Conservation (phyloP, 2,797 vertebrate genomes). For the Trichosurus vulpecula region DNA sequence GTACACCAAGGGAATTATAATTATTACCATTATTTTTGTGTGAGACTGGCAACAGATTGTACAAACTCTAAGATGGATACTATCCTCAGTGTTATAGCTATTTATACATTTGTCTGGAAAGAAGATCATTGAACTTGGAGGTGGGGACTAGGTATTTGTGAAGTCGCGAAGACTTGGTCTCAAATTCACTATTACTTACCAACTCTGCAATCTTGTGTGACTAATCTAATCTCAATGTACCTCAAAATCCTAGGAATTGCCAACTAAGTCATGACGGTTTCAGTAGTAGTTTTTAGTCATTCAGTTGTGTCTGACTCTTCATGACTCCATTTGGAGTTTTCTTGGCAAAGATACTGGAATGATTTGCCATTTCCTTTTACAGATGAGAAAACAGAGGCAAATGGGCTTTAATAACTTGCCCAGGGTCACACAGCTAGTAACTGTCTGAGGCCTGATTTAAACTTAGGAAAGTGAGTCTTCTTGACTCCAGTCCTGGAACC, state of each 20-base stretch:
- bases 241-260: not conserved
- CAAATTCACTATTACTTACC: not conserved
- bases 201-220: not conserved
- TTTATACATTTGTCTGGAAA: not conserved
- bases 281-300: not conserved
- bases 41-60: not conserved
- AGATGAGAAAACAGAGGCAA: not conserved
- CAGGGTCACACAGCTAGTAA: not conserved
- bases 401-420: not conserved
- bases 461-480: not conserved
- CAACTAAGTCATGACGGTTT: not conserved
- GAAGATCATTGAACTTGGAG: not conserved
- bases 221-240: not conserved
- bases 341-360: not conserved
- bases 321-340: too few relatives aligned
- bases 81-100: not conserved
- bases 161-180: not conserved
- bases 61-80: not conserved
- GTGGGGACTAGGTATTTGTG: not conserved
- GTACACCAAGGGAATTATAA: not conserved
- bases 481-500: not conserved
- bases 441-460: not conserved
- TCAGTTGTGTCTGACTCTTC: not conserved
- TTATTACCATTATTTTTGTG: not conserved
- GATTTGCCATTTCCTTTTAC: not conserved